Evolutionary conservation across 2,113 vertebrate species (phyloP).

Genomic region (Rattus norvegicus): GRCr8 NC_086028.1:22174001-22174500

Average conservation of each 20-base stretch:
- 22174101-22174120: neutral
- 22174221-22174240: neutral
- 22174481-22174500: neutral
- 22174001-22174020: neutral
- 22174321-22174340: neutral
- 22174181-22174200: neutral
- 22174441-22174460: constrained; percentile 59
- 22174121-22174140: neutral
- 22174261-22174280: neutral
- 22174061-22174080: too few relatives aligned
- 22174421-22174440: constrained; percentile 67
- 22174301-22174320: neutral
- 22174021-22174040: neutral
- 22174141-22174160: neutral
- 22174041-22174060: too few relatives aligned
- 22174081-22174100: too few relatives aligned
- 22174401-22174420: constrained; percentile 58
- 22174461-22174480: constrained; percentile 35
- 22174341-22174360: neutral
- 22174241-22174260: neutral
- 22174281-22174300: neutral
- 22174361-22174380: neutral
- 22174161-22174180: neutral
- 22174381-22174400: neutral
- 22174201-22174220: neutral